Conservation (phyloP, 2,888 invertebrate genomes). For the Corbicula japonica region DNA sequence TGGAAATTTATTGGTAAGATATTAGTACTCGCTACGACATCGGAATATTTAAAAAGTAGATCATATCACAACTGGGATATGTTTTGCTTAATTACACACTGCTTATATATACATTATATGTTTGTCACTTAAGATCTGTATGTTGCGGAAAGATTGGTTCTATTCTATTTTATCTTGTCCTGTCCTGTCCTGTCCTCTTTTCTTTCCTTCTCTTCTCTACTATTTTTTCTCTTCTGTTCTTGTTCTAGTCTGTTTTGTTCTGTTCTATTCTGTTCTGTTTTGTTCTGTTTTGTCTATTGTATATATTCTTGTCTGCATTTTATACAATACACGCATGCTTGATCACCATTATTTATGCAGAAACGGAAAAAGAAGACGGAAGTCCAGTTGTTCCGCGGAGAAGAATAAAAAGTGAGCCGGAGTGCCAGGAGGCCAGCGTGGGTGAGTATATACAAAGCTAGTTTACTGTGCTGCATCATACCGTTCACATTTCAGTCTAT, state of each 20-base stretch:
- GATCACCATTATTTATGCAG: not conserved
- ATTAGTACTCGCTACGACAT: too few relatives aligned
- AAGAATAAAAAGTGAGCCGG: constrained; percentile 18
- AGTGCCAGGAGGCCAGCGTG: not conserved
- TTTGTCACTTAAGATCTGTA: not conserved
- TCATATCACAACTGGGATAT: too few relatives aligned
- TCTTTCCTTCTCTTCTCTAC: not conserved
- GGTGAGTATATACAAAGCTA: not conserved
- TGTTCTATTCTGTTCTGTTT: not conserved
- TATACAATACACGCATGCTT: too few relatives aligned
- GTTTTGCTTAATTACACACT: not conserved
- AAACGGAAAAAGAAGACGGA: not conserved
- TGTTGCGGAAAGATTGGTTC: not conserved
- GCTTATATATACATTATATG: not conserved
- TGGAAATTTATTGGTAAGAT: too few relatives aligned
- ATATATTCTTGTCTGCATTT: too few relatives aligned
- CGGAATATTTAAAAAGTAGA: not conserved
- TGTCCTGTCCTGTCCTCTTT: not conserved
- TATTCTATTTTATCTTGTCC: not conserved
- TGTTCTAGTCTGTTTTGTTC: not conserved
- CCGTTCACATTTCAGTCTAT: not conserved
- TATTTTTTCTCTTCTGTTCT: not conserved
- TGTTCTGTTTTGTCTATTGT: not conserved
- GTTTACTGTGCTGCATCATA: not conserved
- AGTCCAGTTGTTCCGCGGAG: not conserved